Conservation (phyloP, 2,888 invertebrate species). For the Amorpha juglandis region DNA sequence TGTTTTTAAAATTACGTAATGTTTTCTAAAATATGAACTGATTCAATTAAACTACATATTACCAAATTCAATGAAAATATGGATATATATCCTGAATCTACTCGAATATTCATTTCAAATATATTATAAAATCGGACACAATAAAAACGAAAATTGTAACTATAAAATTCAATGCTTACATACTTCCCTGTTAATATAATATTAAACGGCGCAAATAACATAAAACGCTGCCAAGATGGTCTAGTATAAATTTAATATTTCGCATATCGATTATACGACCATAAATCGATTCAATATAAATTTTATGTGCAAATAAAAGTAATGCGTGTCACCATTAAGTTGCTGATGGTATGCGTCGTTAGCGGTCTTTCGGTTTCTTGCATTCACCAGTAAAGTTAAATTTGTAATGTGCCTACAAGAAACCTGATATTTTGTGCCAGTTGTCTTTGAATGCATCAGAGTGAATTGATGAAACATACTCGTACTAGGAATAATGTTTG, state of each 20-base stretch:
- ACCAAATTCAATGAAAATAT: too few relatives aligned
- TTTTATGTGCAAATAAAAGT: conserved; percentile 24
- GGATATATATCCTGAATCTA: too few relatives aligned
- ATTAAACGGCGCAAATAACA: conserved; percentile 4
- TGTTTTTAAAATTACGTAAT: too few relatives aligned
- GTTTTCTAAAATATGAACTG: too few relatives aligned
- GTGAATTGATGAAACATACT: too few relatives aligned
- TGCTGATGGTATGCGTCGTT: conserved; percentile 22
- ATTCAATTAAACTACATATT: too few relatives aligned
- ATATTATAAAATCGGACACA: neutral
- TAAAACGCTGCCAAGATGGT: conserved; percentile 8
- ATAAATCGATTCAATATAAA: conserved; percentile 24
- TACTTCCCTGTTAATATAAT: neutral
- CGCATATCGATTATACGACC: conserved; percentile 20
- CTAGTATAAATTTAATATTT: conserved; percentile 24
- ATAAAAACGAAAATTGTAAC: conserved; percentile 1
- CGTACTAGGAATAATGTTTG: too few relatives aligned
- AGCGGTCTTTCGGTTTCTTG: neutral
- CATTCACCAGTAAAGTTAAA: conserved; percentile 18
- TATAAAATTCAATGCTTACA: neutral
- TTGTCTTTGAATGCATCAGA: conserved; percentile 17
- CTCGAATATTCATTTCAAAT: neutral
- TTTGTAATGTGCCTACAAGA: conserved; percentile 20
- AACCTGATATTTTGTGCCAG: conserved; percentile 9
- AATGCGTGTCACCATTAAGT: conserved; percentile 21